Conservation (phyloP, 2,797 vertebrate genomes). For the Gallinago stenura region DNA sequence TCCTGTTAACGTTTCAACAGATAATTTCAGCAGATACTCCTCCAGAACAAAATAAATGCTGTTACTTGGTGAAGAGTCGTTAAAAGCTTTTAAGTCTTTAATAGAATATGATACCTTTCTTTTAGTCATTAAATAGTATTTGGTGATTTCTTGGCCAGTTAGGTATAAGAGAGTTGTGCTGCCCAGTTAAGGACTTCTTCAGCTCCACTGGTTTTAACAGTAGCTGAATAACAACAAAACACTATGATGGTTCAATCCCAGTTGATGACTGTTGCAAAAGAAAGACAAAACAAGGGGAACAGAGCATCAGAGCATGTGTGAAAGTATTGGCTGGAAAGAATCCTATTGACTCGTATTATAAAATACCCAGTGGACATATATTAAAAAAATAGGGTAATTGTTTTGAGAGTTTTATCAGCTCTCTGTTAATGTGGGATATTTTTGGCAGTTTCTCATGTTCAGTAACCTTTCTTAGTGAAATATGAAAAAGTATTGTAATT, state of each 20-base stretch:
- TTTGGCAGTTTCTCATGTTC: constrained; percentile 25
- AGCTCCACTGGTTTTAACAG: not conserved
- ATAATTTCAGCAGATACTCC: constrained; percentile 33
- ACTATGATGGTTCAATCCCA: not conserved
- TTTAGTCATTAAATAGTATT: not conserved
- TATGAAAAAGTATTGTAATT: not conserved
- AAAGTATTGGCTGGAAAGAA: constrained; percentile 21
- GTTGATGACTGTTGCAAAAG: not conserved
- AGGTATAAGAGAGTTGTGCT: not conserved
- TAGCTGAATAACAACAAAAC: not conserved
- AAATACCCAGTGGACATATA: constrained; percentile 38
- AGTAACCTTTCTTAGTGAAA: constrained; percentile 23
- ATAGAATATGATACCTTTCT: constrained; percentile 1
- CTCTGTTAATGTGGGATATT: constrained; percentile 53
- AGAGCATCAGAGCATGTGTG: not conserved
- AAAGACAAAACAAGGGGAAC: not conserved
- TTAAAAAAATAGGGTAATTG: constrained; percentile 62
- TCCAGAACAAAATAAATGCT: constrained; percentile 2
- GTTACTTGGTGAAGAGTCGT: not conserved
- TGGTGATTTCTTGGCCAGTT: not conserved
- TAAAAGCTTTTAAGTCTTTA: constrained; percentile 4
- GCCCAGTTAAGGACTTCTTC: not conserved
- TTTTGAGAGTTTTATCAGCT: constrained; percentile 60
- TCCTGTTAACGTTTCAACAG: constrained; percentile 50
- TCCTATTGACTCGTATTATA: not conserved